Evolutionary conservation across 2,888 invertebrate species (phyloP).

Genomic region (Neoitamus cyanurus): DNA sequence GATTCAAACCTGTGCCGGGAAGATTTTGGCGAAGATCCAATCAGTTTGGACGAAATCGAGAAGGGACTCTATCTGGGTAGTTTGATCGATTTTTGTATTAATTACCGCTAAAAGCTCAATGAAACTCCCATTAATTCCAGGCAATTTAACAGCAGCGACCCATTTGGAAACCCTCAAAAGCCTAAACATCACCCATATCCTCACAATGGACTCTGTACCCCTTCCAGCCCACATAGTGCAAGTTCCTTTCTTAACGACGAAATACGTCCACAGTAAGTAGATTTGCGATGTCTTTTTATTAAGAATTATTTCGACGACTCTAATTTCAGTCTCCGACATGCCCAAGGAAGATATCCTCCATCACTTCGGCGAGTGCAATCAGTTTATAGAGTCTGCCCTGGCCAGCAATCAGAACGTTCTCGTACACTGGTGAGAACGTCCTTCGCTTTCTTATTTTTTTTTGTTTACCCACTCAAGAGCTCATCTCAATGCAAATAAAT

Average conservation of each 20-base stretch:
- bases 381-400: constrained; percentile 79
- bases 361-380: constrained; percentile 80
- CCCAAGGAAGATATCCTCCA: constrained; percentile 86
- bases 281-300: not conserved
- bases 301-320: constrained; percentile 44
- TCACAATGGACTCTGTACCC: constrained; percentile 87
- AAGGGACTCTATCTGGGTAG: constrained; percentile 63
- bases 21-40: constrained; percentile 66
- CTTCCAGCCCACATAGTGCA: constrained; percentile 79
- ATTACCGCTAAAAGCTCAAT: not conserved
- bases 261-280: constrained; percentile 79
- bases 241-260: constrained; percentile 74
- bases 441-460: constrained; percentile 5
- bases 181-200: constrained; percentile 78
- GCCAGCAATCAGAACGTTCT: constrained; percentile 75
- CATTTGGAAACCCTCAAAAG: constrained; percentile 75
- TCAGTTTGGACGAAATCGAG: constrained; percentile 65
- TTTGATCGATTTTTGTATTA: constrained; percentile 23
- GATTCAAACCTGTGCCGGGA: constrained; percentile 59
- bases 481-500: not conserved
- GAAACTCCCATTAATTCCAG: constrained; percentile 63
- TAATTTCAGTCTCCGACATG: constrained; percentile 79
- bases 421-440: constrained; percentile 81
- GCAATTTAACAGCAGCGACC: constrained; percentile 84
- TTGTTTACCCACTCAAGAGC: not conserved